These are phyloP conservation scores for Orussus abietinus DNA, from an alignment of 1,140 invertebrate species.

Conservation along the genomic window DNA sequence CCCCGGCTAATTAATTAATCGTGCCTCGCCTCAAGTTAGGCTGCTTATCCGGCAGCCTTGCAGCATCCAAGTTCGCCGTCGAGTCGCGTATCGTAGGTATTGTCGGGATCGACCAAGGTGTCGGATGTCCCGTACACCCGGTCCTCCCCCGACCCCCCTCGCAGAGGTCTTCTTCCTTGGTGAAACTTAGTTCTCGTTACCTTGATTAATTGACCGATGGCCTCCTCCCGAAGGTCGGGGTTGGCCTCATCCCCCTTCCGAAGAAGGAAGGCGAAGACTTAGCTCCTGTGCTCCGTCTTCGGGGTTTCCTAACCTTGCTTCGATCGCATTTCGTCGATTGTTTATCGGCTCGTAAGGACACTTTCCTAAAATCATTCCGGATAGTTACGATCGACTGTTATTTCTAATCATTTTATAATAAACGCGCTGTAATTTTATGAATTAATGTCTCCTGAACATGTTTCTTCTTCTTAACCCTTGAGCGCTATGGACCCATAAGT, in stretches of 20 bases:
- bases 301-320: too few species aligned
- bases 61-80: slow-evolving; percentile 45
- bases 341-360: too few species aligned
- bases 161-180: slow-evolving; percentile 23
- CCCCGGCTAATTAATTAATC: slow-evolving; percentile 54
- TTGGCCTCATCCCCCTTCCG: slow-evolving; percentile 20
- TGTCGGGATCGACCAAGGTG: slow-evolving; percentile 45
- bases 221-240: slow-evolving; percentile 15
- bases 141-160: slow-evolving; percentile 26
- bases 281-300: too few species aligned
- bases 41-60: slow-evolving; percentile 50
- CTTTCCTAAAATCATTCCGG: too few species aligned
- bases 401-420: too few species aligned
- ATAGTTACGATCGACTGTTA: too few species aligned
- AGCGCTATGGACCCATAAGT: too few species aligned
- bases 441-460: too few species aligned
- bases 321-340: too few species aligned
- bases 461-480: too few species aligned
- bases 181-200: slow-evolving; percentile 49
- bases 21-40: slow-evolving; percentile 44
- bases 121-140: slow-evolving; percentile 50
- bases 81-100: slow-evolving; percentile 52
- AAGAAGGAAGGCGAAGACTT: too few species aligned
- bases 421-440: too few species aligned
- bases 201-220: slow-evolving; percentile 56